Evolutionary conservation across 1,140 invertebrate species (phyloP).

Genomic region (Archivesica marissinica): DNA sequence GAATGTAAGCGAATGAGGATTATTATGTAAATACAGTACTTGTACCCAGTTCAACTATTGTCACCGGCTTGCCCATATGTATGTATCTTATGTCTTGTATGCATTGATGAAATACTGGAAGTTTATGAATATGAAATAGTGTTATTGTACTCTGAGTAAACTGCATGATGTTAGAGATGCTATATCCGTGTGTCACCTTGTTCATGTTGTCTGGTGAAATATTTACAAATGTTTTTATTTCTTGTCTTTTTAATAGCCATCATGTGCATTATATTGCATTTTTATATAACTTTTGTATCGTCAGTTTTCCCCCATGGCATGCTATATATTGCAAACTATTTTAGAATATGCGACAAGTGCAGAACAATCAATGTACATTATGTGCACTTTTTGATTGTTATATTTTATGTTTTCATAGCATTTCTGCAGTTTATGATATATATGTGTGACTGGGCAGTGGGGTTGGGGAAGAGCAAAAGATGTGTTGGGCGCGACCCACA

Average conservation of each 20-base stretch:
- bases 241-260: neutral
- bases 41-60: slow-evolving; percentile 23
- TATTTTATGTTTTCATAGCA: neutral
- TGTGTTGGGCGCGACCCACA: too few species aligned
- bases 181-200: slow-evolving; percentile 17
- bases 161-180: neutral
- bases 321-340: neutral
- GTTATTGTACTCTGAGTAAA: neutral
- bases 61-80: neutral
- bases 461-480: too few species aligned
- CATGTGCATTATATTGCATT: slow-evolving; percentile 27
- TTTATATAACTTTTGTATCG: slow-evolving; percentile 3
- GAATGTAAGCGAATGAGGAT: neutral
- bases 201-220: neutral
- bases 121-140: neutral
- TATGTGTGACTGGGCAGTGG: too few species aligned
- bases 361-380: too few species aligned
- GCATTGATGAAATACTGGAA: slow-evolving; percentile 4
- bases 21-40: neutral
- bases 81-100: neutral
- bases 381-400: neutral
- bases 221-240: neutral
- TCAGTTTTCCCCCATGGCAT: neutral
- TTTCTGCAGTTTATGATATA: neutral
- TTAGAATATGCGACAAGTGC: too few species aligned